Evolutionary conservation across 2,888 invertebrate species (phyloP).

Genomic region (Orthosia gracilis): DNA sequence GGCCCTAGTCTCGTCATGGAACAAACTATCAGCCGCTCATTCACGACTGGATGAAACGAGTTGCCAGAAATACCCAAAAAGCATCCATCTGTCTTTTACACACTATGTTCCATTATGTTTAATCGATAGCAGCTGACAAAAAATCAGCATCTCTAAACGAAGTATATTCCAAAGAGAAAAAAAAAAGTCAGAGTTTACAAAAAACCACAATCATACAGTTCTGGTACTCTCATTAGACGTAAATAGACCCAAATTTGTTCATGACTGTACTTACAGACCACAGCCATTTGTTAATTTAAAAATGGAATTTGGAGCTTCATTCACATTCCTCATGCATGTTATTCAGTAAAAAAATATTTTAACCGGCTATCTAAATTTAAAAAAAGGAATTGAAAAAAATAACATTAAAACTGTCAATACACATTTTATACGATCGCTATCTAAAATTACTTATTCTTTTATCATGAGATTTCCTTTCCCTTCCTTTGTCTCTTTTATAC

Average conservation of each 20-base stretch:
- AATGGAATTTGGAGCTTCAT: neutral
- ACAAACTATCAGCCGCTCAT: neutral
- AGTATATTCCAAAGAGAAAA: slow-evolving; percentile 9
- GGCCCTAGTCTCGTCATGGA: no score
- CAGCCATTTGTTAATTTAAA: slow-evolving; percentile 1
- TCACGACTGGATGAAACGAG: neutral
- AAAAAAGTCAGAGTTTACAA: neutral
- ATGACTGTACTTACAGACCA: slow-evolving; percentile 13
- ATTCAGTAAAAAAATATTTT: neutral
- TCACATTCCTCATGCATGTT: neutral
- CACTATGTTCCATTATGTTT: no score
- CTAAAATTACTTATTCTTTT: slow-evolving; percentile 28
- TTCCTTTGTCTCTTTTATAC: neutral
- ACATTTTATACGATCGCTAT: slow-evolving; percentile 26
- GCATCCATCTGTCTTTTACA: no score
- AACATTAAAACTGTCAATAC: slow-evolving; percentile 15
- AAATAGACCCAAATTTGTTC: slow-evolving; percentile 20
- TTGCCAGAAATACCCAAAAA: neutral
- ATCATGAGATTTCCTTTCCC: slow-evolving; percentile 32
- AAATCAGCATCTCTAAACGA: no score
- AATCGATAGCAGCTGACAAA: no score
- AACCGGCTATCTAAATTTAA: neutral
- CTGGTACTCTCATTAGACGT: slow-evolving; percentile 26
- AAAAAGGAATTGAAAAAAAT: neutral
- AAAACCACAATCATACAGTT: slow-evolving; percentile 3